Base-by-base conservation (phyloP, 2,888 invertebrate genomes). In the Hirudinaria manillensis region DNA sequence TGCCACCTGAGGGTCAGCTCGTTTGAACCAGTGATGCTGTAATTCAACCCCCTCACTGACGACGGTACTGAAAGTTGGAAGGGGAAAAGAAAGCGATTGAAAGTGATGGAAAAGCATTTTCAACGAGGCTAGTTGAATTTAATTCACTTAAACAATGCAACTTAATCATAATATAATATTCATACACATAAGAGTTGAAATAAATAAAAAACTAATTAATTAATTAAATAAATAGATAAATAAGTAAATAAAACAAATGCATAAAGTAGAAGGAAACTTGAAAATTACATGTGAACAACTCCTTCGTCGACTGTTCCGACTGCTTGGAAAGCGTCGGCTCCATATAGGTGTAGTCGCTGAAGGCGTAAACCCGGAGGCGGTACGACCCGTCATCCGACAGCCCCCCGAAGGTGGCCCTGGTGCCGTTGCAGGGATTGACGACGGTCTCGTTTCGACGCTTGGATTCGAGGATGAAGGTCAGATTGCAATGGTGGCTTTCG, bases 1-100 rank as follows among this genome's bases (percentile, higher is more conserved):
- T 0, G 4, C 72, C 72, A 72, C 10, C 53, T 72, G 13, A 72
- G n/a, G 34, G 45, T 72, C 27, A 72, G 24, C 24, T 19, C n/a
- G 61, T 29, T n/a, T n/a, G 24, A 45, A n/a, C 34, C 67, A 13
- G 34, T 32, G 29, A 34, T 32, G 13, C 34, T 27, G 27, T 34
- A 24, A 7, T 67, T 67, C 45, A 45, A 45, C 45, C 29, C 61
- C 24, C 29, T 61, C 7, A 61, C 61, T 7, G 24, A 16, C 6
- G 61, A 61, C 10, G 61, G 61, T 19, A 29, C 61, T 61, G 61
- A 61, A 29, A 61, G 19, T 24, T 6, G 24, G n/a, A 6, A 16
- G 56, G 27, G 13, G 27, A 7, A 56, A 3, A 56, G 6, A 56
- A 21, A 21, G 3, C 13, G 13, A 16, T 56, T 56, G 27, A 7